Conservation (phyloP, 2,113 vertebrate genomes). For the Callorhinus ursinus region DNA sequence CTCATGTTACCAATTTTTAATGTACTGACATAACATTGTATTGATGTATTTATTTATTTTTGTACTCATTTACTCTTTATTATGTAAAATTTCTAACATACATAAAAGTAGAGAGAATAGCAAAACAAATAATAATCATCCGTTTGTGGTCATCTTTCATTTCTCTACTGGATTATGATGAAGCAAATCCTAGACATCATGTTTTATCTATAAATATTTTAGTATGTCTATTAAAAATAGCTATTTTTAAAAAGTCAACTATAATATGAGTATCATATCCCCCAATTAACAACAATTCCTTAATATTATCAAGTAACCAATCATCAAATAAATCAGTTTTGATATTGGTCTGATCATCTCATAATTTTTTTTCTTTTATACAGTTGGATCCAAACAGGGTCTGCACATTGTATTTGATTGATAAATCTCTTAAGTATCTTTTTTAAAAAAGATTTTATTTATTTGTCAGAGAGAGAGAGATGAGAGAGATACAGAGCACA, state of each 20-base stretch:
- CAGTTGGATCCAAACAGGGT: neutral
- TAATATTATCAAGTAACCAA: neutral
- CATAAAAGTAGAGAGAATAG: neutral
- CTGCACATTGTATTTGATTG: neutral
- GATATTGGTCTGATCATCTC: neutral
- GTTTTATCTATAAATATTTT: constrained; percentile 21
- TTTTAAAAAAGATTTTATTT: neutral
- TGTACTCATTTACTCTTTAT: neutral
- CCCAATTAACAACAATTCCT: neutral
- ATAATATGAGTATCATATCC: neutral
- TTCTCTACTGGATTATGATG: neutral
- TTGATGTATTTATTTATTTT: neutral
- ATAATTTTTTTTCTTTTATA: neutral
- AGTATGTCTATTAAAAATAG: neutral
- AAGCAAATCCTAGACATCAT: neutral
- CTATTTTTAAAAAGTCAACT: neutral
- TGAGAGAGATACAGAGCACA: too few relatives aligned
- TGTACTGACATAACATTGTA: neutral
- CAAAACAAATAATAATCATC: neutral
- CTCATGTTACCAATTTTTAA: neutral
- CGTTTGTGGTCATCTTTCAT: neutral
- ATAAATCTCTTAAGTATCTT: neutral
- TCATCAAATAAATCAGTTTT: neutral
- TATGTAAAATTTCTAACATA: neutral
- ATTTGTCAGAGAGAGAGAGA: too few relatives aligned